Evolutionary conservation across 2,113 vertebrate species (phyloP).

Genomic region (Seriola quinqueradiata): DNA sequence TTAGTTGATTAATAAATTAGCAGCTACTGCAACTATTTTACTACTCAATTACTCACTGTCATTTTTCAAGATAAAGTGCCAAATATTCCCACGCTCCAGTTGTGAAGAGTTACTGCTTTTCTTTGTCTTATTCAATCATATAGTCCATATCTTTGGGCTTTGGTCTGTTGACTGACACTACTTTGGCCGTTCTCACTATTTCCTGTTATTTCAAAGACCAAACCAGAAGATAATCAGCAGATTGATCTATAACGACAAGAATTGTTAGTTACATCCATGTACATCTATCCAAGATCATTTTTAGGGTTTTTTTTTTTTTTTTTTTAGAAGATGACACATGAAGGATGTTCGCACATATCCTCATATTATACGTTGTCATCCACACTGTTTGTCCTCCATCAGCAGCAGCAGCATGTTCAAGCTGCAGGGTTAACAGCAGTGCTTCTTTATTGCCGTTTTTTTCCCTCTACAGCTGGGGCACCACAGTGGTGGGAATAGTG

Average conservation of each 20-base stretch:
- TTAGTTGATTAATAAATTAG: background rate
- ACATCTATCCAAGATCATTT: background rate
- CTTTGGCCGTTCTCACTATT: background rate
- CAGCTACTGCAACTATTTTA: too few relatives aligned
- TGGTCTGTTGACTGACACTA: background rate
- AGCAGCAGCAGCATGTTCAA: slow-evolving; percentile 12
- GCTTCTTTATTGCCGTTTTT: slow-evolving; percentile 28
- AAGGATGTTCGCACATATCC: background rate
- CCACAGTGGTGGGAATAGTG: slow-evolving; percentile 19
- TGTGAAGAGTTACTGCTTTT: background rate
- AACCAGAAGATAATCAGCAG: background rate
- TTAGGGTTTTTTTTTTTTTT: background rate
- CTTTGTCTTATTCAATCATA: background rate
- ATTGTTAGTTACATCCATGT: background rate
- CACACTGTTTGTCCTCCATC: slow-evolving; percentile 28
- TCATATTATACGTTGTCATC: slow-evolving; percentile 5
- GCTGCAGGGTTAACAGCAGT: slow-evolving; percentile 50
- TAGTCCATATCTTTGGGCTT: background rate
- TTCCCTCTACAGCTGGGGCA: slow-evolving; percentile 31
- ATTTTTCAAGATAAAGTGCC: background rate
- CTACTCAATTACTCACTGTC: background rate
- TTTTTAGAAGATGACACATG: background rate
- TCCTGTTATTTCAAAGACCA: background rate
- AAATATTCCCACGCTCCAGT: background rate
- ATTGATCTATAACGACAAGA: background rate